These are phyloP conservation scores for Diorhabda sublineata DNA, from an alignment of 1,140 invertebrate species.

Conservation along the genomic window DNA sequence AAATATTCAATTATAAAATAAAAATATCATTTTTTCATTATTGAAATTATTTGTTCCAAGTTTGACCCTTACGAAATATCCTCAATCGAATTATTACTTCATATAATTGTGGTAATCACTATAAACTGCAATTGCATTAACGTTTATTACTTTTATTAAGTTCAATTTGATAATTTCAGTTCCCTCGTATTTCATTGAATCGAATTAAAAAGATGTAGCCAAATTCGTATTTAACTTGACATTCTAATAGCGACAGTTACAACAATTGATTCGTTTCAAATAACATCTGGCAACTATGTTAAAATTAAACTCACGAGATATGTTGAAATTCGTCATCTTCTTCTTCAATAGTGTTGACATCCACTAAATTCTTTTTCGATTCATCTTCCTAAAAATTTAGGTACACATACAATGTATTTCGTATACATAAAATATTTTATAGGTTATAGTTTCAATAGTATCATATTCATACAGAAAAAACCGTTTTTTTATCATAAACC, in stretches of 20 bases:
- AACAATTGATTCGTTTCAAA: neutral
- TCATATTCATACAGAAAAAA: too few species aligned
- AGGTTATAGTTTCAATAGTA: neutral
- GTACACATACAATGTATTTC: neutral
- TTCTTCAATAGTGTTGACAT: neutral
- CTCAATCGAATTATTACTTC: too few species aligned
- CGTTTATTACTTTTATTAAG: too few species aligned
- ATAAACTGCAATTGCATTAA: too few species aligned
- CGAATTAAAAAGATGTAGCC: neutral
- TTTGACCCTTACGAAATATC: too few species aligned
- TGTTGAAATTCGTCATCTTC: constrained; percentile 9
- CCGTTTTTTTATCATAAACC: neutral
- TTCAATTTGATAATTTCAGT: too few species aligned
- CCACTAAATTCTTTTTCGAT: neutral
- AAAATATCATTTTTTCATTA: too few species aligned
- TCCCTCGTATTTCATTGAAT: too few species aligned
- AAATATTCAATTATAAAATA: too few species aligned
- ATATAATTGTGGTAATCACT: too few species aligned
- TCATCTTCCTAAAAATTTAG: neutral
- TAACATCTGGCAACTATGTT: neutral
- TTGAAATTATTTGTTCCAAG: too few species aligned
- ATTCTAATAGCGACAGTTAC: neutral
- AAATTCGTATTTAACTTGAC: neutral
- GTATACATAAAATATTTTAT: neutral
- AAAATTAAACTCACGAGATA: constrained; percentile 1